phyloP scores from a whole-genome alignment of 2,888 invertebrate genomes.

The Lobophora halterata region DNA sequence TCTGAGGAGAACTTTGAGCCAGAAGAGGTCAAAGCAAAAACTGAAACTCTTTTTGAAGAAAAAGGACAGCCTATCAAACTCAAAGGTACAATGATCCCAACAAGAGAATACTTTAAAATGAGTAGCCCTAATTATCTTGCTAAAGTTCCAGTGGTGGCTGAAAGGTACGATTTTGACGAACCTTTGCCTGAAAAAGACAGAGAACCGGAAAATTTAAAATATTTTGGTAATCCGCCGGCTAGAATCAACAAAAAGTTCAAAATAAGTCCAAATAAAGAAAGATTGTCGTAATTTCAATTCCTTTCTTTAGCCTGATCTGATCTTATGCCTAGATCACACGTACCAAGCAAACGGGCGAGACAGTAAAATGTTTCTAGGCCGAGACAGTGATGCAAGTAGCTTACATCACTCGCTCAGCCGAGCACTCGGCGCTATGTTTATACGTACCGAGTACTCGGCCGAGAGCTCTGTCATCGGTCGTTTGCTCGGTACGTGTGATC shows the following conservation, averaged over 20 bases:
- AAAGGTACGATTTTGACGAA: slow-evolving; percentile 60
- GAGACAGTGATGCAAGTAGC: too few relatives aligned
- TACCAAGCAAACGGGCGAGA: too few relatives aligned
- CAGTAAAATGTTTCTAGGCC: too few relatives aligned
- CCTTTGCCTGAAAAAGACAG: slow-evolving; percentile 57
- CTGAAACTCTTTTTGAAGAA: slow-evolving; percentile 37
- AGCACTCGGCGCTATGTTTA: too few relatives aligned
- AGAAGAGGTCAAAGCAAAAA: slow-evolving; percentile 40
- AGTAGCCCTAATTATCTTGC: slow-evolving; percentile 52
- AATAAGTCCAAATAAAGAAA: too few relatives aligned
- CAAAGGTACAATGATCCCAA: slow-evolving; percentile 46
- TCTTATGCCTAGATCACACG: too few relatives aligned
- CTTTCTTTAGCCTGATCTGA: too few relatives aligned
- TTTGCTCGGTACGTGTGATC: too few relatives aligned
- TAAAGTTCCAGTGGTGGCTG: slow-evolving; percentile 46
- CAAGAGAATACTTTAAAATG: slow-evolving; percentile 41
- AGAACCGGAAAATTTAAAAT: slow-evolving; percentile 41
- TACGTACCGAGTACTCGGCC: too few relatives aligned
- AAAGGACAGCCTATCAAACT: slow-evolving; percentile 4
- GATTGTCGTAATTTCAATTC: too few relatives aligned
- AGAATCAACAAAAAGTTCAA: slow-evolving; percentile 50
- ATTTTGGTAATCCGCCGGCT: slow-evolving; percentile 39
- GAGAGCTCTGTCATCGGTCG: too few relatives aligned
- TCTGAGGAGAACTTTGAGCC: neutral
- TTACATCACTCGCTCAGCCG: too few relatives aligned